phyloP scores from a whole-genome alignment of 2,113 vertebrate species.

The Platichthys stellatus region DNA sequence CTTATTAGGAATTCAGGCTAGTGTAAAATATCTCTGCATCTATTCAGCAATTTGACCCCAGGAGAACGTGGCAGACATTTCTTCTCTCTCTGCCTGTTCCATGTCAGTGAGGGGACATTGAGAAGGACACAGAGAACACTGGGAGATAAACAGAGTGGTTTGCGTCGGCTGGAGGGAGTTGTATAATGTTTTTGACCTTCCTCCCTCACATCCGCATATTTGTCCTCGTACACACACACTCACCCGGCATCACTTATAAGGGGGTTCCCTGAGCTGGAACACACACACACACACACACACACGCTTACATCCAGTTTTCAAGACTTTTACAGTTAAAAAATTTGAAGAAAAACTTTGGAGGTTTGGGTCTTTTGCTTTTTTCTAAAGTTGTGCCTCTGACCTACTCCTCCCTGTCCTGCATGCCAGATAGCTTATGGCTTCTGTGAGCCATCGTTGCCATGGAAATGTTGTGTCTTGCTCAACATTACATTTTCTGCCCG shows the following conservation, averaged over 20 bases:
- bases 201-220: slow-evolving; percentile 53
- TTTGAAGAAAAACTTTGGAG: neutral
- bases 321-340: slow-evolving; percentile 28
- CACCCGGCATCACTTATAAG: slow-evolving; percentile 5
- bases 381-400: neutral
- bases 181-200: slow-evolving; percentile 44
- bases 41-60: neutral
- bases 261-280: slow-evolving; percentile 33
- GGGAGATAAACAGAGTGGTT: slow-evolving; percentile 24
- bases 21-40: neutral
- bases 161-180: slow-evolving; percentile 37
- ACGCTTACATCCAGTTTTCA: slow-evolving; percentile 6
- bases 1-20: too few relatives aligned
- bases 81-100: neutral
- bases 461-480: slow-evolving; percentile 59
- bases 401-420: slow-evolving; percentile 8
- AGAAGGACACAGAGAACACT: slow-evolving; percentile 18
- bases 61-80: neutral
- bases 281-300: slow-evolving; percentile 27
- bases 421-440: slow-evolving; percentile 59
- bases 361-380: slow-evolving; percentile 5
- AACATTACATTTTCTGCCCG: slow-evolving; percentile 58
- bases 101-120: slow-evolving; percentile 14
- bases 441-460: slow-evolving; percentile 60
- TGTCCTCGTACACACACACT: slow-evolving; percentile 4